These are phyloP conservation scores for Tringa solitaria DNA, from an alignment of 2,113 vertebrate species.

Conservation along the genomic window DNA sequence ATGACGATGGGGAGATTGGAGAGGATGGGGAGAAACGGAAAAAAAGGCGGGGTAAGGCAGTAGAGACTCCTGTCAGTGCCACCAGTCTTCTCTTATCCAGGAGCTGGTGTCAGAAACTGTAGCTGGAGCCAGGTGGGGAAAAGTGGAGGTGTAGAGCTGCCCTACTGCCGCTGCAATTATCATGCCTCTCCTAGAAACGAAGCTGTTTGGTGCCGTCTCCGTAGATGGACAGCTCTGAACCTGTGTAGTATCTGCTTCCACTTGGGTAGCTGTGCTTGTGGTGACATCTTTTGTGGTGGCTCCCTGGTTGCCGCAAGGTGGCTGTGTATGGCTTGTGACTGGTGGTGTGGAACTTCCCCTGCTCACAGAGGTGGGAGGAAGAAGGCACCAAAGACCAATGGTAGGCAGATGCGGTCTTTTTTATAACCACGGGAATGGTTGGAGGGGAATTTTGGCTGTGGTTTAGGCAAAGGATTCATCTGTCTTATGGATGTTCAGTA, in stretches of 20 bases:
- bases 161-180: constrained; percentile 27
- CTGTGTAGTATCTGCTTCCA: constrained; percentile 33
- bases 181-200: constrained; percentile 19
- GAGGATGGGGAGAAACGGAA: constrained; percentile 88
- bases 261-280: constrained; percentile 34
- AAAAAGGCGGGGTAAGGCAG: constrained; percentile 84
- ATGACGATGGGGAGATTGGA: constrained; percentile 86
- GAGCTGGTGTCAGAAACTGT: neutral
- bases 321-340: constrained; percentile 26
- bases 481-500: neutral
- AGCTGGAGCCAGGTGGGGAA: neutral
- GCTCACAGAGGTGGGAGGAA: neutral
- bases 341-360: constrained; percentile 11
- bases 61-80: neutral
- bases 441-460: constrained; percentile 40
- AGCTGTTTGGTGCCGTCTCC: neutral
- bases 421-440: neutral
- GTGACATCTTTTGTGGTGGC: neutral
- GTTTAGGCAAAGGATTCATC: constrained; percentile 30
- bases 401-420: neutral
- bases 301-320: neutral
- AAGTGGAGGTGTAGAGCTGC: neutral
- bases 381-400: neutral
- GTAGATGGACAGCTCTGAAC: neutral
- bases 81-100: neutral